A percentile compares a stretch with the other conserved stretches of the same genome.
Conservation (phyloP, 64 coral and sea anemone genomes). For the Orbicella faveolata region DNA sequence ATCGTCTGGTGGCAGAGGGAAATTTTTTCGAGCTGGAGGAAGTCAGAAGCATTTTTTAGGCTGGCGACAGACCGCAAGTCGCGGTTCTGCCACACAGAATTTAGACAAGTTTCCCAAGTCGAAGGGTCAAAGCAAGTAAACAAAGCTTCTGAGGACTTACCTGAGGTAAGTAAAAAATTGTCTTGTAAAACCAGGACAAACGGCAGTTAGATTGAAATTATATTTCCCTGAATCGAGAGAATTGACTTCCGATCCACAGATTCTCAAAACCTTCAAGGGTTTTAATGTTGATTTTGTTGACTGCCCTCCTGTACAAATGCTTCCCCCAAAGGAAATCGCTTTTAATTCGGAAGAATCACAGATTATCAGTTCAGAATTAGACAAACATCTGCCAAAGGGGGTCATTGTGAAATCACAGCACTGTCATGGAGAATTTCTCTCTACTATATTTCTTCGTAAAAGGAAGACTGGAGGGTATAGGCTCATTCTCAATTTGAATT, state of each 20-base stretch:
- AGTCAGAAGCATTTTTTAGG: conserved; percentile 21
- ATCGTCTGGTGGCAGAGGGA: too few species aligned
- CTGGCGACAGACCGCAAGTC: conserved; percentile 17
- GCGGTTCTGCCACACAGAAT: background rate
- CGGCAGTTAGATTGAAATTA: conserved; percentile 37
- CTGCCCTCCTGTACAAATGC: background rate
- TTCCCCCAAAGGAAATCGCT: background rate
- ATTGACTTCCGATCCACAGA: conserved; percentile 23
- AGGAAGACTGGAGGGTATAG: too few species aligned
- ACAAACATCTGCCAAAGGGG: too few species aligned
- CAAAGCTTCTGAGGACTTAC: background rate
- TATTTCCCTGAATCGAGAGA: conserved; percentile 38
- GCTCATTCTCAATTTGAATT: background rate
- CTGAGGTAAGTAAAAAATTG: conserved; percentile 5
- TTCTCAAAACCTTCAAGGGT: conserved; percentile 7
- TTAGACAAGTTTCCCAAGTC: background rate
- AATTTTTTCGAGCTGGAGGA: background rate
- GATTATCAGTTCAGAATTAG: too few species aligned
- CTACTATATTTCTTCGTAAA: too few species aligned
- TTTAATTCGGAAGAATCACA: too few species aligned
- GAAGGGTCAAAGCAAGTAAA: conserved; percentile 24
- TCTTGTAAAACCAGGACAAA: conserved; percentile 1
- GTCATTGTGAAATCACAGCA: too few species aligned
- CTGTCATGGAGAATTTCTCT: too few species aligned
- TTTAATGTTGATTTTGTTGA: conserved; percentile 36